phyloP scores from a whole-genome alignment of 1,140 invertebrate genomes.

The Drosophila eugracilis region DNA sequence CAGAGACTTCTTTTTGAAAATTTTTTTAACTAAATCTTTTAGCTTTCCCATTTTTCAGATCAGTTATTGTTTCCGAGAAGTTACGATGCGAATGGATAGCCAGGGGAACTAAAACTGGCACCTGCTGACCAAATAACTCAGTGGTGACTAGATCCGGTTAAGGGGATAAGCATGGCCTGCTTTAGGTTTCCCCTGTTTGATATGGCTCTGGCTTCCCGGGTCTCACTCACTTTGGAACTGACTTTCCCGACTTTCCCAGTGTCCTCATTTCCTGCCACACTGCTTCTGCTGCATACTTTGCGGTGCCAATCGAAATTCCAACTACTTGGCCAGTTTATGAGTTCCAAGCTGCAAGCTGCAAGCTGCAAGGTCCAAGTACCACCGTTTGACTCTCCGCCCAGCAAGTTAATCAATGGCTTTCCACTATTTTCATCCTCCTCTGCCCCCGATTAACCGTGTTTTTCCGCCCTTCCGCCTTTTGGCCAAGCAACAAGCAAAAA shows the following conservation, averaged over 20 bases:
- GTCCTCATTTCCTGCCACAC: neutral
- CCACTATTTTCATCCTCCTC: constrained; percentile 21
- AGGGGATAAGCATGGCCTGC: too few species aligned
- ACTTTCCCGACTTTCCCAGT: constrained; percentile 2
- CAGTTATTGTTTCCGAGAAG: too few species aligned
- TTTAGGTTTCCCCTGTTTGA: too few species aligned
- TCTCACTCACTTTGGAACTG: neutral
- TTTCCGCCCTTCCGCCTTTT: constrained; percentile 29
- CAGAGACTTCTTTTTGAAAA: neutral
- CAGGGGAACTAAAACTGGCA: too few species aligned
- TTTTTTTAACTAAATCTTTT: neutral
- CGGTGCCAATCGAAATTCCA: constrained; percentile 18
- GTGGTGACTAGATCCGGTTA: too few species aligned
- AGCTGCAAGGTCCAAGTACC: too few species aligned
- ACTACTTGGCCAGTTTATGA: constrained; percentile 39
- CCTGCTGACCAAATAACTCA: too few species aligned
- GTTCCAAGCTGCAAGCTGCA: neutral
- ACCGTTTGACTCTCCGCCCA: constrained; percentile 8
- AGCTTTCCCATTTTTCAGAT: too few species aligned
- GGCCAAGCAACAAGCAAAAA: too few species aligned
- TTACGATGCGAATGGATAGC: too few species aligned
- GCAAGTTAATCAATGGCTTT: constrained; percentile 48
- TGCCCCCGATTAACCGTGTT: constrained; percentile 29
- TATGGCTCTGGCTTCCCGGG: too few species aligned
- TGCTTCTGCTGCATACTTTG: constrained; percentile 2